Conservation (phyloP, 2,113 vertebrate genomes). For the Cyprinodon brontotheroides region DNA sequence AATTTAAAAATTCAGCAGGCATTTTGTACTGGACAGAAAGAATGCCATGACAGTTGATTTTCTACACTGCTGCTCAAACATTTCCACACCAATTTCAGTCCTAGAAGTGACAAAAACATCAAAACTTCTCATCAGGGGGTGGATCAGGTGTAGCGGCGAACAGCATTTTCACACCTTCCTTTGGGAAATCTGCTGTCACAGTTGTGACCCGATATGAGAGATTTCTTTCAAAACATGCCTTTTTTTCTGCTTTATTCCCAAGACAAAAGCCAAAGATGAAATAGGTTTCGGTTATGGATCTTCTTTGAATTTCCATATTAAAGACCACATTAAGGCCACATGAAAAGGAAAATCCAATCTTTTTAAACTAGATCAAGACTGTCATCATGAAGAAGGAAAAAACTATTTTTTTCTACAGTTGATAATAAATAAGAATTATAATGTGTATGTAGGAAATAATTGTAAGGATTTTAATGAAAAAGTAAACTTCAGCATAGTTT, state of each 20-base stretch:
- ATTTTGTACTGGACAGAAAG: not conserved
- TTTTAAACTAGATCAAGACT: not conserved
- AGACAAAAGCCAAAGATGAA: not conserved
- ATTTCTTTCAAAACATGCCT: not conserved
- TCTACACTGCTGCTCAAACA: not conserved
- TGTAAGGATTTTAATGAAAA: not conserved
- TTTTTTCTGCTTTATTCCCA: not conserved
- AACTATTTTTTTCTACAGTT: not conserved
- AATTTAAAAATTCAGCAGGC: not conserved
- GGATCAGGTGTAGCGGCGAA: constrained; percentile 31
- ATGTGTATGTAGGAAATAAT: not conserved
- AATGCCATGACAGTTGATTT: not conserved
- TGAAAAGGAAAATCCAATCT: not conserved
- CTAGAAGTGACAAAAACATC: constrained; percentile 8
- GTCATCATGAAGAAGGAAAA: not conserved
- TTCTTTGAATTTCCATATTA: not conserved
- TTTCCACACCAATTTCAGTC: not conserved
- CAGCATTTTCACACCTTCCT: not conserved
- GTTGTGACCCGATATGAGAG: constrained; percentile 16
- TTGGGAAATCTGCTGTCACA: constrained; percentile 9
- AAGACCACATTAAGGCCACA: no score
- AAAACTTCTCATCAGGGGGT: constrained; percentile 5
- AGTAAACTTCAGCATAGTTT: not conserved
- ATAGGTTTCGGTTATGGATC: not conserved
- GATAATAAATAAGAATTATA: not conserved